Percentiles rank a stretch among this genome's conserved stretches.
phyloP scores from a whole-genome alignment of 2,797 vertebrate species.

The Rhinichthys osculus region DNA sequence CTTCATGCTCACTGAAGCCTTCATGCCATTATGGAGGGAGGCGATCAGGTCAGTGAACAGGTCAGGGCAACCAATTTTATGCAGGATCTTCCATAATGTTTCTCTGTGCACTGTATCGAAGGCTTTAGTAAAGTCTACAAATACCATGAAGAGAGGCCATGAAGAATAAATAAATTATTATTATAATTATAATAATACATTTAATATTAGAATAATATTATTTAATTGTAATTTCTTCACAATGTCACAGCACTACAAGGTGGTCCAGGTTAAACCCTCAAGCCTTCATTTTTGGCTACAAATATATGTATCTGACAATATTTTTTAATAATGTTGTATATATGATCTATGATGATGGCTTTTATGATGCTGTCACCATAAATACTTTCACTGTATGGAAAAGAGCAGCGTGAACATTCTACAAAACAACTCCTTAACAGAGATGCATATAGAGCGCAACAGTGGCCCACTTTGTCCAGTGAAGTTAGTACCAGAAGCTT shows the following conservation, averaged over 20 bases:
- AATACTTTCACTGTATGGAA: not conserved
- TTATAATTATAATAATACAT: not conserved
- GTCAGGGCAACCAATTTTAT: too few relatives aligned
- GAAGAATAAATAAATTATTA: too few relatives aligned
- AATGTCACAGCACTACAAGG: not conserved
- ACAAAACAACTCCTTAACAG: not conserved
- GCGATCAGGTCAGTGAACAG: too few relatives aligned
- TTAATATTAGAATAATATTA: not conserved
- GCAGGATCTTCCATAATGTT: too few relatives aligned
- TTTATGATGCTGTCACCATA: not conserved
- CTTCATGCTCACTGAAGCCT: too few relatives aligned
- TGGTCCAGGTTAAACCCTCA: not conserved
- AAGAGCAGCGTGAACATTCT: not conserved
- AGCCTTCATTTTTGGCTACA: not conserved
- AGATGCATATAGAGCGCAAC: not conserved
- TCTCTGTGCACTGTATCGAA: too few relatives aligned
- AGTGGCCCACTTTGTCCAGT: too few relatives aligned
- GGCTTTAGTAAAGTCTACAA: too few relatives aligned
- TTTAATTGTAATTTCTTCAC: not conserved
- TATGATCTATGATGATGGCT: not conserved
- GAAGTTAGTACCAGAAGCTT: too few relatives aligned
- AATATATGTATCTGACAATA: not conserved
- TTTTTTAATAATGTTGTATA: not conserved
- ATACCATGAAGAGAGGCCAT: too few relatives aligned
- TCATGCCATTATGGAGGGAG: too few relatives aligned